Conservation (phyloP, 2,797 vertebrate genomes). For the Gastrophryne carolinensis region DNA sequence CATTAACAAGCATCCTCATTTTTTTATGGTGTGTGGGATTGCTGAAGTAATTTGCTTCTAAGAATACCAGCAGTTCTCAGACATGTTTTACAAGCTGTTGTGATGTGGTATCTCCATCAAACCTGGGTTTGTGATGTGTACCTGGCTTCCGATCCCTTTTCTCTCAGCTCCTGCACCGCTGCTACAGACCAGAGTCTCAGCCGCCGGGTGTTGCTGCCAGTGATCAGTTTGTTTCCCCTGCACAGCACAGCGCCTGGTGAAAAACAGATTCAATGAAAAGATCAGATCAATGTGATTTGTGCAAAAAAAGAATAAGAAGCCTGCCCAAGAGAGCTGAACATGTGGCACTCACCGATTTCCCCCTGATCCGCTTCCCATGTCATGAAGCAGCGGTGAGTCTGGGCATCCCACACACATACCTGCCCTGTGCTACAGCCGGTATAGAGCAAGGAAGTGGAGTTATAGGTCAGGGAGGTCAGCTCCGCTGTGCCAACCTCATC, state of each 20-base stretch:
- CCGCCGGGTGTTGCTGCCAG: conserved; percentile 80
- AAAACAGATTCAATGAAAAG: neutral
- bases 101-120: too few relatives aligned
- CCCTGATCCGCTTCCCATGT: conserved; percentile 87
- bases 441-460: conserved; percentile 72
- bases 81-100: too few relatives aligned
- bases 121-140: conserved; percentile 39
- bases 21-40: too few relatives aligned
- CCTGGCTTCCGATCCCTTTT: conserved; percentile 64
- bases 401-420: conserved; percentile 83
- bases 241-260: conserved; percentile 80
- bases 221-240: conserved; percentile 72
- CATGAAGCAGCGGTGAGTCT: conserved; percentile 78
- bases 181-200: conserved; percentile 84
- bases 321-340: rapidly evolving
- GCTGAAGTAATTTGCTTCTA: too few relatives aligned
- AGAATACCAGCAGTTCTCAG: too few relatives aligned
- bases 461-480: conserved; percentile 82
- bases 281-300: too few relatives aligned
- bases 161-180: conserved; percentile 66
- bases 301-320: rapidly evolving
- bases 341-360: conserved; percentile 81
- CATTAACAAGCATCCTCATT: too few relatives aligned
- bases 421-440: conserved; percentile 81
- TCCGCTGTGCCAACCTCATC: conserved; percentile 70